phyloP scores from a whole-genome alignment of 2,888 invertebrate species.

The Hypselothyrea guttata region DNA sequence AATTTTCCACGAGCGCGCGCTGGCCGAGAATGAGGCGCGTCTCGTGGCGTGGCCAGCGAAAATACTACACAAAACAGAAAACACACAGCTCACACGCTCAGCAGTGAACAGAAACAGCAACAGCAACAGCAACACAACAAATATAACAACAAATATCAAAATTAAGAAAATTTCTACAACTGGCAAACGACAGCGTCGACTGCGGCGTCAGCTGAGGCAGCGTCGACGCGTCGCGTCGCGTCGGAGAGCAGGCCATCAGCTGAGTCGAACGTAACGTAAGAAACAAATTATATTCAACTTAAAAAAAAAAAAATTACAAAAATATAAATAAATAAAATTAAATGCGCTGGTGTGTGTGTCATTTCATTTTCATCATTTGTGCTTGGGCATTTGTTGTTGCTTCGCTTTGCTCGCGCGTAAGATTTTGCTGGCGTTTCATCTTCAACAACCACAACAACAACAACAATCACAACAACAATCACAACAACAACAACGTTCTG shows the following conservation, averaged over 20 bases:
- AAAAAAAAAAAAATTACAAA: slow-evolving; percentile 29
- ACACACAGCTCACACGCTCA: slow-evolving; percentile 50
- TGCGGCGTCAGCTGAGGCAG: slow-evolving; percentile 3
- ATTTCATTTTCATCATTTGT: slow-evolving; percentile 62
- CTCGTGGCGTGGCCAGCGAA: slow-evolving; percentile 69
- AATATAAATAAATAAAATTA: slow-evolving; percentile 52
- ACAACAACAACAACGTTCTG: slow-evolving; percentile 30
- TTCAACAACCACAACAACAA: slow-evolving; percentile 32
- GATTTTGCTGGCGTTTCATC: slow-evolving; percentile 63
- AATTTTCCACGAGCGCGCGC: slow-evolving; percentile 70
- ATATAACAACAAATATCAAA: background rate
- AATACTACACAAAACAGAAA: slow-evolving; percentile 51
- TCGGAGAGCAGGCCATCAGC: slow-evolving; percentile 34
- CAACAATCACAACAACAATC: slow-evolving; percentile 21
- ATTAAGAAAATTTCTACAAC: slow-evolving; percentile 6
- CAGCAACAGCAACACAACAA: slow-evolving; percentile 4
- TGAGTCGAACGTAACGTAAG: slow-evolving; percentile 62
- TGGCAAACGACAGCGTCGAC: background rate
- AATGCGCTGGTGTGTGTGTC: slow-evolving; percentile 47
- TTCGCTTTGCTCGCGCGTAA: slow-evolving; percentile 40
- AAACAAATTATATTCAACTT: slow-evolving; percentile 73
- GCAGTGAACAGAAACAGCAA: slow-evolving; percentile 21
- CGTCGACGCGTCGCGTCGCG: slow-evolving; percentile 5
- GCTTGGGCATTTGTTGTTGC: slow-evolving; percentile 16
- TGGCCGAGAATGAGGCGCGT: slow-evolving; percentile 65